Base-by-base conservation (phyloP, 2,113 vertebrate species). In the Conger conger region DNA sequence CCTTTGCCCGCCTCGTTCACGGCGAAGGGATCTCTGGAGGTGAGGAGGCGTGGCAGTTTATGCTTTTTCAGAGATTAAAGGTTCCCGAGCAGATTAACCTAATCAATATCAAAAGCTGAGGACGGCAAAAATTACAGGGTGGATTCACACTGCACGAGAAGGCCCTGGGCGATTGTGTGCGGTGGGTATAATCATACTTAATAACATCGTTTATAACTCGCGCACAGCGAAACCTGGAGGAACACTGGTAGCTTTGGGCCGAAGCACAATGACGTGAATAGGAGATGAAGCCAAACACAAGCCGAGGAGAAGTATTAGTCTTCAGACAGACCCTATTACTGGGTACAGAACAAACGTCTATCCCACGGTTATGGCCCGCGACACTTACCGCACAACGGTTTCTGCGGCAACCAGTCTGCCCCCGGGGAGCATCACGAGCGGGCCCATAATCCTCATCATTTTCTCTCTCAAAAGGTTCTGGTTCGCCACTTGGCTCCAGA, bases 391-490 rank as follows among this genome's bases (percentile, higher is more conserved):
- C 11, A 18, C 18, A 35, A 82, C 13, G 8, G 30, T 57, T 3
- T 35, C 45, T 1, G 35, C 50, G 36, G 57, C 80, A n/a, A 27
- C 15, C 35, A 50, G n/a, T 17, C 33, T 54, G 80, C 80, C 38
- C 80, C 45, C 38, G 6, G 80, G 38, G n/a, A 57, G 50, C 50
- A 82, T 33, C 33, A 82, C 50, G 60, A 30, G 60, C 7, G 80
- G 80, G 0, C 45, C 80, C 80, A 82, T 15, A 35, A 82, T 54
- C 80, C 30, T 82, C 80, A 82, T 57, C 45, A 54, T 8, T n/a
- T 81, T 27, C 11, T 53, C 80, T 54, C 50, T 68, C 1, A 16
- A 35, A 8, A 81, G 80, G 40, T 73, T 73, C 63, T 27, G 63
- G 23, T 73, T 23, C 23, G 23, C 27, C 30, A n/a, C 63, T 73